Evolutionary conservation across 2,888 invertebrate genomes (phyloP).

Genomic region (Sminthurinus aureus): DNA sequence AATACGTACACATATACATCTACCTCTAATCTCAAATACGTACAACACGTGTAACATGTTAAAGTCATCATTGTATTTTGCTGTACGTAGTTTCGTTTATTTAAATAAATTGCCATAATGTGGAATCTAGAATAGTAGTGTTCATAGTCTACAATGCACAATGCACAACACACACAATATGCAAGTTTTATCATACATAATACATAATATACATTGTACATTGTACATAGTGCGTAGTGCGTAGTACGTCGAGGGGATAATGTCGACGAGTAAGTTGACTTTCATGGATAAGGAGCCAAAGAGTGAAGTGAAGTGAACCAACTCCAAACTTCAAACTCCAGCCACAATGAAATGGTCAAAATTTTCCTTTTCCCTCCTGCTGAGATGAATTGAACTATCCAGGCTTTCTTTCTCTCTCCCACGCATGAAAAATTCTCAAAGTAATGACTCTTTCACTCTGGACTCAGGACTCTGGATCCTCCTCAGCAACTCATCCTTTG

Average conservation of each 20-base stretch:
- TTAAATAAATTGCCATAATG: not conserved
- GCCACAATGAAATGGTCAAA: slow-evolving; percentile 47
- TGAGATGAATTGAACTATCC: slow-evolving; percentile 22
- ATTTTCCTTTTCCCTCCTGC: slow-evolving; percentile 44
- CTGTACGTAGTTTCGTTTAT: too few relatives aligned
- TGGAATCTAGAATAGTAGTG: not conserved
- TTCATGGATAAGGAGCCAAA: not conserved
- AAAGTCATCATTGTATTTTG: too few relatives aligned
- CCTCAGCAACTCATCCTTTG: slow-evolving; percentile 31
- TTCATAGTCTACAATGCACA: not conserved
- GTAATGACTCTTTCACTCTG: slow-evolving; percentile 50
- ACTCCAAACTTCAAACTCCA: slow-evolving; percentile 38
- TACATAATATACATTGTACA: too few relatives aligned
- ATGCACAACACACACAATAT: too few relatives aligned
- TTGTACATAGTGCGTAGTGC: too few relatives aligned
- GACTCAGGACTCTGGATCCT: slow-evolving; percentile 1
- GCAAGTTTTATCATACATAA: too few relatives aligned
- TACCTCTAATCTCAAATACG: not conserved
- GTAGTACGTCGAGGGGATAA: too few relatives aligned
- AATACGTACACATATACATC: slow-evolving; percentile 4
- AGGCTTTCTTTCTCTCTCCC: slow-evolving; percentile 40
- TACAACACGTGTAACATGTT: too few relatives aligned
- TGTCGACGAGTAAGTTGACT: too few relatives aligned
- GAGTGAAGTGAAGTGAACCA: slow-evolving; percentile 36
- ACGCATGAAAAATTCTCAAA: slow-evolving; percentile 48